Evolutionary conservation across 30 jellyfish, hydroid and myxozoan genomes (phyloP).

Genomic region (Nemopilema nomurai): DNA sequence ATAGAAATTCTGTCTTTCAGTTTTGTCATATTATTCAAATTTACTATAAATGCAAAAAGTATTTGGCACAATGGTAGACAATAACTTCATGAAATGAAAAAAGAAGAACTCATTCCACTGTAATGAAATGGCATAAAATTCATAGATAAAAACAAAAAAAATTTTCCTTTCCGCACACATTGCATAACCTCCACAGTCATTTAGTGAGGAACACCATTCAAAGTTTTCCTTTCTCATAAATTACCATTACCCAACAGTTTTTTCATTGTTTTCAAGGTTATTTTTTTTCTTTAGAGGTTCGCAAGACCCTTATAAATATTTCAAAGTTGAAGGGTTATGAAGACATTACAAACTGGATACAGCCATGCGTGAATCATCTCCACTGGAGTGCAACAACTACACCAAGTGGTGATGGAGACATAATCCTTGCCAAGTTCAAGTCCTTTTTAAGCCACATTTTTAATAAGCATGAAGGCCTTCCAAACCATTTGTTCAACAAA

Average conservation of each 20-base stretch:
- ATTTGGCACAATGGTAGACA: neutral
- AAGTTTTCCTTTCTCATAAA: neutral
- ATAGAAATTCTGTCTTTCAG: neutral
- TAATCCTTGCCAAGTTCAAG: constrained; percentile 49
- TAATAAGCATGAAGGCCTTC: constrained; percentile 37
- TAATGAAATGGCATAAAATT: neutral
- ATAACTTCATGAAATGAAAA: neutral
- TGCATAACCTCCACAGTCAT: neutral
- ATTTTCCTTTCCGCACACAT: neutral
- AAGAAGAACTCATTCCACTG: neutral
- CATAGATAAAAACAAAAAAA: neutral
- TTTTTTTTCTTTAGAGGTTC: neutral
- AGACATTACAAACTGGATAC: constrained; percentile 26
- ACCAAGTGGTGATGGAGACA: constrained; percentile 35
- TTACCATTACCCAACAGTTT: neutral
- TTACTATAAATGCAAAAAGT: neutral
- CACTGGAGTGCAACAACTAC: constrained; percentile 55
- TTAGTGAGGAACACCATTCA: neutral
- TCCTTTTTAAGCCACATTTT: constrained; percentile 19
- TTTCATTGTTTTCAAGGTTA: neutral
- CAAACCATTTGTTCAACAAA: constrained; percentile 13
- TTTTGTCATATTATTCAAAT: neutral
- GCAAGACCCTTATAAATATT: constrained; percentile 26
- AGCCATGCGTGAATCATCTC: constrained; percentile 27
- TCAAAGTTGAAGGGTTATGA: constrained; percentile 20